phyloP scores from a whole-genome alignment of 23 tunicate genomes.

The Trididemnum clinides region DNA sequence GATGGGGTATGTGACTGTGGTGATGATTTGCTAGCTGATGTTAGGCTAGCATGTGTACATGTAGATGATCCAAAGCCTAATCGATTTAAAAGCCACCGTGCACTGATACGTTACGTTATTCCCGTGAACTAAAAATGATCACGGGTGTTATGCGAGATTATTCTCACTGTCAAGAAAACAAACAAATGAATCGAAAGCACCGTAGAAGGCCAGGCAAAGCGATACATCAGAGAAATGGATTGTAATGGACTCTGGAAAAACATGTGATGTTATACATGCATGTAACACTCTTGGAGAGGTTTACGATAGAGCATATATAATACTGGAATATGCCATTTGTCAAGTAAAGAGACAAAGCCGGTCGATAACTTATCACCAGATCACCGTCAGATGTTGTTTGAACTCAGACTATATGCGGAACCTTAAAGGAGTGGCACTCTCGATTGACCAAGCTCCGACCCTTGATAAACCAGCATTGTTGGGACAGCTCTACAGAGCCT shows the following conservation, averaged over 20 bases:
- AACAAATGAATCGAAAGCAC: not conserved
- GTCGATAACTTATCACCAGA: not conserved
- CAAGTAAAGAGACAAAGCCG: not conserved
- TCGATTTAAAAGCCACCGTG: no score
- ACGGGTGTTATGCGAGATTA: no score
- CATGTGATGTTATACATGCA: no score
- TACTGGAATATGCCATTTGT: not conserved
- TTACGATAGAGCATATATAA: not conserved
- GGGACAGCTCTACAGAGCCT: not conserved
- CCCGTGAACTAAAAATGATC: no score
- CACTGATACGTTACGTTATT: no score
- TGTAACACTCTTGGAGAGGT: not conserved
- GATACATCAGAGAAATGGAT: not conserved
- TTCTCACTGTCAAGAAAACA: no score
- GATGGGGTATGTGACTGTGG: no score
- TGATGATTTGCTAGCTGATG: no score
- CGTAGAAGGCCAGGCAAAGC: slow-evolving; percentile 10
- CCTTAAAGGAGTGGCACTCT: not conserved
- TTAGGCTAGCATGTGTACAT: no score
- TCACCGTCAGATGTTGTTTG: not conserved
- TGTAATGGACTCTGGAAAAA: no score
- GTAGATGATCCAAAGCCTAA: no score
- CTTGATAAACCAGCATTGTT: not conserved
- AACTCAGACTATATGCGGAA: not conserved
- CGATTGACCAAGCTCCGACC: not conserved